Evolutionary conservation across 1,140 invertebrate species (phyloP).

Genomic region (Aphidius gifuensis): DNA sequence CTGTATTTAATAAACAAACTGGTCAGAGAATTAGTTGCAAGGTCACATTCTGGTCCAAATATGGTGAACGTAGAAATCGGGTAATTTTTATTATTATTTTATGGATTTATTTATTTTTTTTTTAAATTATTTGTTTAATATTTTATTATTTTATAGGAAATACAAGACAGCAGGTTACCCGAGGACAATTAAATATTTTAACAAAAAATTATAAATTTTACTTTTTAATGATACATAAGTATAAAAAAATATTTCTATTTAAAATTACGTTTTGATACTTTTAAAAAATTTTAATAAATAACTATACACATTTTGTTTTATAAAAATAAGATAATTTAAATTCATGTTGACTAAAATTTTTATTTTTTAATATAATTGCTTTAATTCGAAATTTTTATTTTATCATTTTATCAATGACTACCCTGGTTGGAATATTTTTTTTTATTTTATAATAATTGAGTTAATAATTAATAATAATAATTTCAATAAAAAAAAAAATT

Average conservation of each 20-base stretch:
- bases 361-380: neutral
- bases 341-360: neutral
- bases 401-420: no score
- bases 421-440: no score
- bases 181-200: conserved; percentile 48
- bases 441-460: no score
- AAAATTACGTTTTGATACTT: no score
- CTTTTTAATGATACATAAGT: neutral
- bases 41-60: conserved; percentile 91
- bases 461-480: no score
- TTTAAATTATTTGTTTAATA: neutral
- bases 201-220: no score
- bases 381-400: no score
- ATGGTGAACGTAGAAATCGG: conserved; percentile 65
- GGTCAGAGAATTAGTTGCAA: conserved; percentile 67
- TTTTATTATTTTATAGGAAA: conserved; percentile 38
- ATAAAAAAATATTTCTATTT: neutral
- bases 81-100: conserved; percentile 32
- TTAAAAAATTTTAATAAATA: no score
- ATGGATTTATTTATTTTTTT: neutral
- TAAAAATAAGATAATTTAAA: neutral
- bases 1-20: conserved; percentile 87
- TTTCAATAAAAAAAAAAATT: no score
- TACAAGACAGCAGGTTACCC: conserved; percentile 48
- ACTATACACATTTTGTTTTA: no score